Conservation (phyloP, 2,113 vertebrate genomes). For the Donacobius atricapilla region DNA sequence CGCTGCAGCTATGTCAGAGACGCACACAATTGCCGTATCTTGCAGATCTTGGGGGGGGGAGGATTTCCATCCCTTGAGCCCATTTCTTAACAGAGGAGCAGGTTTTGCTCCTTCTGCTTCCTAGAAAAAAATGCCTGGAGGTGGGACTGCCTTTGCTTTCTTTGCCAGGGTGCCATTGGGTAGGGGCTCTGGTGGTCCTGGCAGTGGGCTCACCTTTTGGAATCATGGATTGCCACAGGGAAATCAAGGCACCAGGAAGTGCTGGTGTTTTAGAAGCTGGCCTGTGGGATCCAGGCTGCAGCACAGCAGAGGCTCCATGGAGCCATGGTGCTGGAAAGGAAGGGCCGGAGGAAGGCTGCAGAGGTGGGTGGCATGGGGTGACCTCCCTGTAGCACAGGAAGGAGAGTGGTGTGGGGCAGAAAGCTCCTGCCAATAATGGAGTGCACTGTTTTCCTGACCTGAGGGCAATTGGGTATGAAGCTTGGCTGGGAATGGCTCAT, state of each 20-base stretch:
- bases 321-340: not conserved
- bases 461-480: conserved; percentile 31
- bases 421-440: conserved; percentile 40
- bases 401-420: conserved; percentile 13
- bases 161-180: not conserved
- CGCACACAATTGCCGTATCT: not conserved
- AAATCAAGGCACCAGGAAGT: not conserved
- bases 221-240: rapidly evolving
- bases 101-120: not conserved
- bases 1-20: not conserved
- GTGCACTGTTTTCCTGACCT: conserved; percentile 59
- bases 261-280: not conserved
- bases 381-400: not conserved
- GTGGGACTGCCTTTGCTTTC: not conserved
- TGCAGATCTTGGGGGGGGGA: not conserved
- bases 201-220: not conserved
- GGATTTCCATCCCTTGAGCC: not conserved
- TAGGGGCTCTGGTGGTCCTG: not conserved
- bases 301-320: not conserved
- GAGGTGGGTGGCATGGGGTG: not conserved
- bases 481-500: conserved; percentile 56
- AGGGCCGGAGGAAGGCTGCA: not conserved
- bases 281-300: not conserved
- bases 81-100: not conserved
- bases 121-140: not conserved